Percentiles rank a stretch among this genome's conserved stretches.
These are phyloP conservation scores for Poeciliopsis occidentalis DNA, from an alignment of 2,113 vertebrate species.

Conservation along the genomic window DNA sequence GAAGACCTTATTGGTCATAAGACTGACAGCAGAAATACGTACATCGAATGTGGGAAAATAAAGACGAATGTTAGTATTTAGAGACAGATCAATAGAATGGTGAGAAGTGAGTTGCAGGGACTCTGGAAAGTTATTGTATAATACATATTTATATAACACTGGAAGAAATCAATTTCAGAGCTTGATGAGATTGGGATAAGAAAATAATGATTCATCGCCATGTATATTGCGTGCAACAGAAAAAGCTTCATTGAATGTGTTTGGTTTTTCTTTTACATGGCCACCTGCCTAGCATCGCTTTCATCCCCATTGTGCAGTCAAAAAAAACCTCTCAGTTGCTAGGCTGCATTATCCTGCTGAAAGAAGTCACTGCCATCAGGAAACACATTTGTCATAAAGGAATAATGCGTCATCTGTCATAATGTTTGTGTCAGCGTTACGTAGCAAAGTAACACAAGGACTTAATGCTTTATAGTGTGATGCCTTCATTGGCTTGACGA, in stretches of 20 bases:
- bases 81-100: slow-evolving; percentile 3
- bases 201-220: slow-evolving; percentile 30
- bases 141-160: neutral
- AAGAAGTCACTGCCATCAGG: no score
- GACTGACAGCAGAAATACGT: no score
- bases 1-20: neutral
- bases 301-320: no score
- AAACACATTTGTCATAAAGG: no score
- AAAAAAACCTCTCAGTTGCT: no score
- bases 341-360: no score
- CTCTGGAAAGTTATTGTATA: slow-evolving; percentile 26
- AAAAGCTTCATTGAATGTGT: neutral
- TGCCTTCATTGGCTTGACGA: no score
- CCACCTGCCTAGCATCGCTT: neutral
- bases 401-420: no score
- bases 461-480: no score
- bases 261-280: neutral
- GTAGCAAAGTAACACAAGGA: no score
- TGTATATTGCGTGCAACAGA: neutral
- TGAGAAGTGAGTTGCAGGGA: neutral
- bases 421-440: no score
- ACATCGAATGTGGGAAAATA: neutral
- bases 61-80: neutral
- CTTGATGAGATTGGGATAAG: slow-evolving; percentile 43
- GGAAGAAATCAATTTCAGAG: slow-evolving; percentile 46